phyloP scores from a whole-genome alignment of 2,888 invertebrate genomes.

The Agonopterix arenella region DNA sequence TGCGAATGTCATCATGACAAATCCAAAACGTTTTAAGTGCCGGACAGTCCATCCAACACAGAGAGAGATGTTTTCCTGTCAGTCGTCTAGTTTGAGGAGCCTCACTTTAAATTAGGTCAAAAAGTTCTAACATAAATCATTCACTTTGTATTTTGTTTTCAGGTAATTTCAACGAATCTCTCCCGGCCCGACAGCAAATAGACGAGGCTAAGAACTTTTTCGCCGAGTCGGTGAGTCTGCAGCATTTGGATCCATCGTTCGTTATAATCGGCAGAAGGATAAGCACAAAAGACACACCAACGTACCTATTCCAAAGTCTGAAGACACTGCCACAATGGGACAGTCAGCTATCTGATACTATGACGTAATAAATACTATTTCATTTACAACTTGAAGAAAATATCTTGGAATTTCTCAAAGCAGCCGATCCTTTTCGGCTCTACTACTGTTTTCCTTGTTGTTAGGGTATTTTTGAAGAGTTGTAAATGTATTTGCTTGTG shows the following conservation, averaged over 20 bases:
- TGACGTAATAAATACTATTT: not conserved
- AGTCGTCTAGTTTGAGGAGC: no score
- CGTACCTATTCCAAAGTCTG: slow-evolving; percentile 23
- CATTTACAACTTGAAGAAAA: no score
- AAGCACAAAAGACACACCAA: slow-evolving; percentile 22
- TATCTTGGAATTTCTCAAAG: no score
- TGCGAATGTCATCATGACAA: no score
- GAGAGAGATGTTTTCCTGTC: no score
- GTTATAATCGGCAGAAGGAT: slow-evolving; percentile 26
- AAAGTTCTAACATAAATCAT: no score
- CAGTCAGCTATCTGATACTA: slow-evolving; percentile 15
- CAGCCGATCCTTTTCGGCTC: no score
- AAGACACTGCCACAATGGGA: slow-evolving; percentile 30
- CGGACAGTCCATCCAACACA: no score
- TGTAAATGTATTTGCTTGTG: not conserved
- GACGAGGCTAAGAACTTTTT: slow-evolving; percentile 33
- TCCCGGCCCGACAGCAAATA: slow-evolving; percentile 31
- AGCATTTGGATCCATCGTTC: slow-evolving; percentile 27
- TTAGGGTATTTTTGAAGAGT: no score
- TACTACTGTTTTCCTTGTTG: no score
- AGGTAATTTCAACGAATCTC: slow-evolving; percentile 39
- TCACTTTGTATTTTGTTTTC: slow-evolving; percentile 10
- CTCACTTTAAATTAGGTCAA: no score
- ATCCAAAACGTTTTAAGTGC: no score
- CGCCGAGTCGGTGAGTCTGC: slow-evolving; percentile 33